Conservation (phyloP, 2,888 invertebrate genomes). For the Thecophora atra region DNA sequence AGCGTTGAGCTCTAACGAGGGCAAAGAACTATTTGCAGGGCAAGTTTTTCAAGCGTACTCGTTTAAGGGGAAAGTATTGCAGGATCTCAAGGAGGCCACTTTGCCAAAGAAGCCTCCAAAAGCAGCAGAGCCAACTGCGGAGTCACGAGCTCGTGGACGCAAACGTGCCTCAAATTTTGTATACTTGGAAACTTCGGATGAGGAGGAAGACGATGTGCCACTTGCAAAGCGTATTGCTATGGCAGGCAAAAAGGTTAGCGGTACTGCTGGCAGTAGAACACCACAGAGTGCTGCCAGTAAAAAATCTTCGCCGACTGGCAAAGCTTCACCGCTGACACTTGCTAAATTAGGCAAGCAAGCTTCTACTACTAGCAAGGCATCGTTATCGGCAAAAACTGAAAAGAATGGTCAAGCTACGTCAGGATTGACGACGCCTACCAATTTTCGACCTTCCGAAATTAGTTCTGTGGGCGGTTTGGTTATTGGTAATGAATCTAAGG, state of each 20-base stretch:
- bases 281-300: constrained; percentile 38
- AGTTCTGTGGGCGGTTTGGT: constrained; percentile 78
- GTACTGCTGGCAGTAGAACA: constrained; percentile 33
- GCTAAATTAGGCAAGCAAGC: constrained; percentile 17
- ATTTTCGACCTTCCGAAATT: constrained; percentile 74
- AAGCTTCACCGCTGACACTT: constrained; percentile 47
- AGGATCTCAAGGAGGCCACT: constrained; percentile 61
- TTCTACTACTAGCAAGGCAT: constrained; percentile 36
- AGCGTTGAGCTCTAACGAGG: constrained; percentile 67
- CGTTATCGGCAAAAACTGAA: constrained; percentile 30
- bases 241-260: constrained; percentile 50
- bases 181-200: constrained; percentile 64
- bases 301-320: constrained; percentile 43
- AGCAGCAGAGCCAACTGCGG: constrained; percentile 49
- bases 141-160: constrained; percentile 48
- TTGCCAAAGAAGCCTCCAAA: constrained; percentile 59
- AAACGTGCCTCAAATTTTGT: constrained; percentile 57
- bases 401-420: constrained; percentile 35
- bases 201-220: constrained; percentile 66
- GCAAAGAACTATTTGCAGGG: constrained; percentile 74
- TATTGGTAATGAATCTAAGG: constrained; percentile 69
- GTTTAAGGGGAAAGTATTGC: constrained; percentile 68
- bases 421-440: constrained; percentile 45
- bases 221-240: constrained; percentile 66
- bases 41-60: constrained; percentile 74